Base-by-base conservation (phyloP, 92 coral and sea anemone genomes). In the Meandrina meandrites region DNA sequence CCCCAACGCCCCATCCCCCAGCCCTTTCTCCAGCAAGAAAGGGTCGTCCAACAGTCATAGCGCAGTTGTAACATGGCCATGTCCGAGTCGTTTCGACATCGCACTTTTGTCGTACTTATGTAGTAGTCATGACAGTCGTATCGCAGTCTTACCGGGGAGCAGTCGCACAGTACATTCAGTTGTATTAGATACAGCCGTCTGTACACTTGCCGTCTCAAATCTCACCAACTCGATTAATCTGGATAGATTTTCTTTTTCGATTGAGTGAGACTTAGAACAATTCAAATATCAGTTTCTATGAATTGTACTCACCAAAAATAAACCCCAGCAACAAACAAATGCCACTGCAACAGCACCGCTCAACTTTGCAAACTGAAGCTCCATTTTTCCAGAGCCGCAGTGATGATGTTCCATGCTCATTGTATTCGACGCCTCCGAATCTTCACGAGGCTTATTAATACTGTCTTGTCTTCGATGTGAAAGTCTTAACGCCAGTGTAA, bases 361-460 rank as follows among this genome's bases (percentile, higher is more conserved):
- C 60, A 95, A 82, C 85, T 95, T 97, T 54, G 96, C 96, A 88
- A 97, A 97, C 91, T 97, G 98, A 62, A 90, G 81, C 31, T 97
- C 99, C 93, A 95, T 91, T 27, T 92, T 82, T 13, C 86, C 91
- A 17, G 79, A 60, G 77, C 4, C 31, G 40, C 62, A 45, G 47
- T 42, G 72, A 13, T 42, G 72, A 7, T 79, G 36, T 24, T 76
- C 80, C 8, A 35, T 36, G 21, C 5, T 24, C 13, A 40, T 51
- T 24, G 53, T 36, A 51, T 72, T 51, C 2, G 90, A 45, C 79
- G 82, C 50, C 22, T 85, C 78, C 24, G 81, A 81, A 78, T 88
- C 94, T 45, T 88, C 81, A 35, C 62, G 82, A 34, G 76, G 47
- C 37, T 77, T 47, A 21, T 0, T 31, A 21, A 42, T 31, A 34